Base-by-base conservation (phyloP, 2,797 vertebrate genomes). In the Sebastes miniatus region DNA sequence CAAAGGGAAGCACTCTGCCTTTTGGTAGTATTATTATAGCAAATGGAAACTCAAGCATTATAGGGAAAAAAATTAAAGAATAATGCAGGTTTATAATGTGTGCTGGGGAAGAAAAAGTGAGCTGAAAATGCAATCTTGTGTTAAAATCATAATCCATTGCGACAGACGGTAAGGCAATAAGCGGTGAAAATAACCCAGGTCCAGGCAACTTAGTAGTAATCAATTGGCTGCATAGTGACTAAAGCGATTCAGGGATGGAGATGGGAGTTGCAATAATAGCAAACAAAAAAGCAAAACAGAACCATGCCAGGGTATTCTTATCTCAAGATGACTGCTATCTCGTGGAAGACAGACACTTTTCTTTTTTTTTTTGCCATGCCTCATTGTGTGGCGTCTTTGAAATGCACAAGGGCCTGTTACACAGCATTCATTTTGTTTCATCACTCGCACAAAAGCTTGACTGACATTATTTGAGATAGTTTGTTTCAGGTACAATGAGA, bases 371-470 rank as follows among this genome's bases (percentile, higher is more conserved):
- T 54, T 54, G 81, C 89, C 83, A 24, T 75, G 83, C 83, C 88
- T 91, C 85, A 88, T 91, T 93, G 90, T 91, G 91, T 76, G 79
- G 76, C 11, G 83, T 87, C 91, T 92, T 93, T 93, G 92, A 94
- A 93, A 94, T 88, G 84, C 86, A 76, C 70, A 63, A 92, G 86
- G 81, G 88, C 89, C 80, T 84, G 89, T 94, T 92, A 92, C 90
- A 85, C 81, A 73, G 81, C 87, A 69, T 88, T 89, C 88, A 90
- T 92, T 92, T 82, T 79, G 85, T 91, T 92, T 93, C 86, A 93
- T 90, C 88, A 86, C 88, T 84, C 59, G 2, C 82, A 89, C 90
- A 92, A 92, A 92, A 78, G 84, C 84, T 82, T 73, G 88, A 91
- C 90, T 90, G 92, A 85, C 90, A 78, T 88, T 91, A 92, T 88